Conservation (phyloP, 2,113 vertebrate species). For the Peromyscus californicus region DNA sequence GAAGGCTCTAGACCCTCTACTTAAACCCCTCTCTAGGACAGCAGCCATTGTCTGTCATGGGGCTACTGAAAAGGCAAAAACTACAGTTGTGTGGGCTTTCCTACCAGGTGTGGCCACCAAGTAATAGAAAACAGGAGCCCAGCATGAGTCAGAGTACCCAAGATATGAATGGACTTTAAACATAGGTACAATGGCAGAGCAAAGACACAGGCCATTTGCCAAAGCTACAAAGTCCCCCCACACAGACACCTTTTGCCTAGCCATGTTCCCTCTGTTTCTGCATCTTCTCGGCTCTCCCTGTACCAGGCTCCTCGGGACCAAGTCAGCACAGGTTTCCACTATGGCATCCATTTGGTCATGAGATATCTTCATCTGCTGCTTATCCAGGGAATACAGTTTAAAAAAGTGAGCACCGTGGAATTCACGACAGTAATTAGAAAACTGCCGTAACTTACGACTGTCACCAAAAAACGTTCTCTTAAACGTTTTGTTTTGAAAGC, state of each 20-base stretch:
- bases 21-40: conserved; percentile 20
- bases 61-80: conserved; percentile 13
- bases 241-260: neutral
- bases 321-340: conserved; percentile 26
- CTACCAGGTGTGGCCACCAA: neutral
- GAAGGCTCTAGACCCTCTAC: neutral
- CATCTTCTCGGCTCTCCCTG: neutral
- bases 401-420: conserved; percentile 18
- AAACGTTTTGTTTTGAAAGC: conserved; percentile 68
- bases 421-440: conserved; percentile 37
- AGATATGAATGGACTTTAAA: conserved; percentile 25
- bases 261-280: conserved; percentile 9
- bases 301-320: neutral
- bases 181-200: neutral
- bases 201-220: conserved; percentile 37
- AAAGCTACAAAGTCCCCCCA: neutral
- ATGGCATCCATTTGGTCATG: conserved; percentile 45
- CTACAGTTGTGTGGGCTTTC: conserved; percentile 21
- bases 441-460: conserved; percentile 51
- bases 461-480: conserved; percentile 62
- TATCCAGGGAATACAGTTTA: conserved; percentile 19
- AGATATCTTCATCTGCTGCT: conserved; percentile 42
- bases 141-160: neutral
- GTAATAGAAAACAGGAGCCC: conserved; percentile 43
- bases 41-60: neutral